Base-by-base conservation (phyloP, 92 coral and sea anemone species). In the Epizoanthus rinbou region DNA sequence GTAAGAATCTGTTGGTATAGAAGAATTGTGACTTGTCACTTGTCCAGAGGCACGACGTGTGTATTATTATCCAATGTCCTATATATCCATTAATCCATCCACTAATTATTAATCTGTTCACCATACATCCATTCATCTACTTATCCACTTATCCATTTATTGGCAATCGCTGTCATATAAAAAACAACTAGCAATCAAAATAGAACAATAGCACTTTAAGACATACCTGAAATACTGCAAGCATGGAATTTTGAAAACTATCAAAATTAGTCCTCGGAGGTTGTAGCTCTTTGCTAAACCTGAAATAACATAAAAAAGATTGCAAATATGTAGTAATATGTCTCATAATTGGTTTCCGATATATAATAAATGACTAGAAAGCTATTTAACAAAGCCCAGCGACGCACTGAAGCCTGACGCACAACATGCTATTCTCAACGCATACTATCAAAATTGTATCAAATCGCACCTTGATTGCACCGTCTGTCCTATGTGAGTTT, bases 181-280 rank as follows among this genome's bases (percentile, higher is more conserved):
- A n/a, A n/a, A n/a, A n/a, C n/a, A n/a, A n/a, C n/a, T 3, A 9
- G 33, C 22, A 7, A 22, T 17, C 8, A 54, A 14, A 66, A 60
- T 25, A 25, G 33, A 53, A 22, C 41, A 69, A 52, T 43, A 0
- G 14, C 72, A 16, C 72, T 19, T 18, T 0, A 25, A 22, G 5
- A 62, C 78, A 15, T 83, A 96, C 99, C 98, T 96, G 99, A 72
- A 96, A 96, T 15, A 96, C 99, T 17, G 99, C 98, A 72, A 96
- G 84, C 99, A 96, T 96, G 60, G 99, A 94, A 69, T 94, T 96
- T 23, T 94, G 99, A 69, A 96, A 96, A 79, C 90, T 83, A 69
- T 96, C 99, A 88, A 96, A 96, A 78, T 96, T 96, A 13, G 99
- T 96, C 73, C 94, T 86, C 7, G 88, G 83, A 66, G 88, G 83